A percentile compares a stretch with the other conserved stretches of the same genome.
phyloP scores from a whole-genome alignment of 2,113 vertebrate genomes.

The Laticauda colubrina region DNA sequence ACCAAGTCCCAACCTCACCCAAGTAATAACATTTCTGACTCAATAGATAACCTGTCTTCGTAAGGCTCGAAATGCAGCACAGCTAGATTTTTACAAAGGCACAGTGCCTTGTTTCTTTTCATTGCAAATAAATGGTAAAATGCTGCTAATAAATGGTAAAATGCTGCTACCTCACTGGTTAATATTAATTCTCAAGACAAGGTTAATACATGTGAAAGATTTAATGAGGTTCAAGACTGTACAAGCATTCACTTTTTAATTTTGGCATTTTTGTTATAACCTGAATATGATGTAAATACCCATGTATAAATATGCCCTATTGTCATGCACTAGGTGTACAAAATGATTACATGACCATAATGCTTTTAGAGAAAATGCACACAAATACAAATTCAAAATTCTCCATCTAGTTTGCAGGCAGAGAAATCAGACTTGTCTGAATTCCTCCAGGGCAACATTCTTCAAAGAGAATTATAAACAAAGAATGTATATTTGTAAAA shows the following conservation, averaged over 20 bases:
- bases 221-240: conserved; percentile 14
- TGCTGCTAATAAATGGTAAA: neutral
- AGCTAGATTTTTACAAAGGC: conserved; percentile 53
- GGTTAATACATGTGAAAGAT: conserved; percentile 4
- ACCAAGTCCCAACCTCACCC: conserved; percentile 63
- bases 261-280: neutral
- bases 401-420: neutral
- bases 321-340: neutral
- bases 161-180: neutral
- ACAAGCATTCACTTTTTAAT: neutral
- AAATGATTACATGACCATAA: neutral
- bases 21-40: conserved; percentile 62
- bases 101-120: neutral
- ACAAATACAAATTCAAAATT: neutral
- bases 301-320: neutral
- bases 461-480: neutral
- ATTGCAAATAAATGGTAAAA: neutral
- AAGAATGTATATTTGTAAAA: neutral
- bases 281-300: neutral
- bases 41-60: conserved; percentile 52
- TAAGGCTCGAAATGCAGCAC: conserved; percentile 45
- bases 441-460: neutral
- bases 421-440: neutral
- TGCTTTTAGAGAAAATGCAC: neutral
- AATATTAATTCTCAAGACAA: conserved; percentile 10